These are phyloP conservation scores for Bombyx mori DNA, from an alignment of 1,140 invertebrate species.

Conservation along the genomic window ASM3026992v2 NC_085119.1:10866001-10866500, in stretches of 20 bases:
- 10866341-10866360: slow-evolving; percentile 9
- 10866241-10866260: too few relatives aligned
- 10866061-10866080: slow-evolving; percentile 50
- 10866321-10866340: too few relatives aligned
- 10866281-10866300: too few relatives aligned
- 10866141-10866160: not conserved
- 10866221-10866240: too few relatives aligned
- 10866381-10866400: slow-evolving; percentile 13
- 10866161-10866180: not conserved
- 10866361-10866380: slow-evolving; percentile 11
- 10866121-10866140: slow-evolving; percentile 26
- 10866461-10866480: slow-evolving; percentile 11
- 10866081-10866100: slow-evolving; percentile 44
- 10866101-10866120: slow-evolving; percentile 43
- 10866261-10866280: too few relatives aligned
- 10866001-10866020: too few relatives aligned
- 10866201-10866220: too few relatives aligned
- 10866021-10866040: not conserved
- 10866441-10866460: slow-evolving; percentile 9
- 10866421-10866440: slow-evolving; percentile 10
- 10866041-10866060: slow-evolving; percentile 52
- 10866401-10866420: slow-evolving; percentile 20
- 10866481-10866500: not conserved
- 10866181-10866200: not conserved
- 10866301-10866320: too few relatives aligned